A percentile compares a stretch with the other conserved stretches of the same genome.
These are phyloP conservation scores for Eulemur rufifrons DNA, from an alignment of 2,113 vertebrate genomes.

Conservation along the genomic window DNA sequence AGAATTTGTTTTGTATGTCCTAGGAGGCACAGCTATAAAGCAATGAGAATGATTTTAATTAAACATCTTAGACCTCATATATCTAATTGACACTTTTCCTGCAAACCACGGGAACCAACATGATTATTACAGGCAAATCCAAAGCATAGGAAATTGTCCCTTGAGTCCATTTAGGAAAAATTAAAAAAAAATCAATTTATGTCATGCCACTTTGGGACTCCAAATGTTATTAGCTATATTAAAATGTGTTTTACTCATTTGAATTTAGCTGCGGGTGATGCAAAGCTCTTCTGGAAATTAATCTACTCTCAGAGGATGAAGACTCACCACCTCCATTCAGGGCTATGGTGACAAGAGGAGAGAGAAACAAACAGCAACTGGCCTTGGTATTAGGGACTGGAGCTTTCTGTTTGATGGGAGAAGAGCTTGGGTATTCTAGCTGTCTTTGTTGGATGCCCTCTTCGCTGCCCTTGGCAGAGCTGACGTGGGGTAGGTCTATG, in stretches of 20 bases:
- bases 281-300: slow-evolving; percentile 36
- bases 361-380: too few species aligned
- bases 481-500: not conserved
- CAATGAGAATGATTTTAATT: slow-evolving; percentile 43
- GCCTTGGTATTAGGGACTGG: not conserved
- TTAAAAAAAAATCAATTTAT: not conserved
- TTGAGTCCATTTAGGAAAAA: slow-evolving; percentile 42
- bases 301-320: not conserved
- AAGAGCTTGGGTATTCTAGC: not conserved
- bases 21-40: not conserved
- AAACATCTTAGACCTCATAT: not conserved
- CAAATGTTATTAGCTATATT: slow-evolving; percentile 38
- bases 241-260: not conserved
- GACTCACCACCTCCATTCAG: not conserved
- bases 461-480: not conserved
- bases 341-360: not conserved
- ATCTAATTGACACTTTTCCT: slow-evolving; percentile 21
- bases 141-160: slow-evolving; percentile 21
- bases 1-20: not conserved
- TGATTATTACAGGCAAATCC: not conserved
- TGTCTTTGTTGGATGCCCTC: not conserved
- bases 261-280: not conserved
- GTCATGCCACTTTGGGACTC: slow-evolving; percentile 8
- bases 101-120: not conserved
- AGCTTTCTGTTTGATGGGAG: not conserved